phyloP scores from a whole-genome alignment of 2,113 vertebrate genomes.

The Hydrochoerus hydrochaeris region DNA sequence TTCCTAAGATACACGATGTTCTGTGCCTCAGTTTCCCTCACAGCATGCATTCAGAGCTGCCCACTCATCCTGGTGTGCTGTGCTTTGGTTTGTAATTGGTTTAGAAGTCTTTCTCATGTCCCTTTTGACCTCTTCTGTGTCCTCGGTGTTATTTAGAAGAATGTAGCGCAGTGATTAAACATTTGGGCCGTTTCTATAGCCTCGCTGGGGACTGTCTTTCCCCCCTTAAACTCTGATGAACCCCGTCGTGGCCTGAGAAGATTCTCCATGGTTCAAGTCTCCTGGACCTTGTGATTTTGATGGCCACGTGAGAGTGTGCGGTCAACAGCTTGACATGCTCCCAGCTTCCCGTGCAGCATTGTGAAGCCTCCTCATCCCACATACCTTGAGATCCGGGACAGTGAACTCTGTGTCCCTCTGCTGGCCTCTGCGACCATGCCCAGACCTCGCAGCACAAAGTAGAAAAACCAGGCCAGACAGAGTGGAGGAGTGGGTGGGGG shows the following conservation, averaged over 20 bases:
- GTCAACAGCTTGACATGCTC: no score
- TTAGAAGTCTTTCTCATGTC: neutral
- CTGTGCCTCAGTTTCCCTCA: neutral
- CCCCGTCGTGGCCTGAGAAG: neutral
- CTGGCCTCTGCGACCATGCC: neutral
- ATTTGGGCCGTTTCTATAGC: neutral
- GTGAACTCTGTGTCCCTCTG: neutral
- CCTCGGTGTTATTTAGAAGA: neutral
- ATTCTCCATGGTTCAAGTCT: neutral
- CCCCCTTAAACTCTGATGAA: neutral
- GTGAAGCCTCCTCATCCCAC: neutral
- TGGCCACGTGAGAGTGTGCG: neutral
- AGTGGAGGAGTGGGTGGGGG: neutral
- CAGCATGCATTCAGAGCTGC: fast-evolving
- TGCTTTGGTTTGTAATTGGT: neutral
- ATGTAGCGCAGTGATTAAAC: neutral
- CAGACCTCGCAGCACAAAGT: fast-evolving
- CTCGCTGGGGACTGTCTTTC: neutral
- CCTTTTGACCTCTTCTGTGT: neutral
- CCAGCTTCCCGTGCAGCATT: fast-evolving
- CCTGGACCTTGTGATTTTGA: neutral
- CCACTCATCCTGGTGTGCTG: no score
- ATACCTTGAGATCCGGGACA: neutral
- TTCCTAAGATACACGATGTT: neutral
- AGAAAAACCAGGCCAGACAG: neutral